Conservation (phyloP, 2,113 vertebrate genomes). For the Callipepla californica region DNA sequence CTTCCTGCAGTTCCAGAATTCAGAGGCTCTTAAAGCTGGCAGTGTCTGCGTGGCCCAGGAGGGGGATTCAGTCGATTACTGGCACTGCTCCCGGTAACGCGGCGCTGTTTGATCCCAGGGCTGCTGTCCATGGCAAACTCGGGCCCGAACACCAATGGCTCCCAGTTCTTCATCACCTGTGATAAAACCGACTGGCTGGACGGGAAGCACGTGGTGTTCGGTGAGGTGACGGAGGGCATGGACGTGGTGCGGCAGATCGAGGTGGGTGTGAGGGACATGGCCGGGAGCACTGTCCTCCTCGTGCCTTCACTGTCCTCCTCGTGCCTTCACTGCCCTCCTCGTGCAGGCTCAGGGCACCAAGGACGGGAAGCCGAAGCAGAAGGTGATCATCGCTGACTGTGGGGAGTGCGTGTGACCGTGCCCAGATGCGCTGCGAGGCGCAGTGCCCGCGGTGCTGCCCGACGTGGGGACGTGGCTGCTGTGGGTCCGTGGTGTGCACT, state of each 20-base stretch:
- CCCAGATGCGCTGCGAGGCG: neutral
- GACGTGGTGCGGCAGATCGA: constrained; percentile 90
- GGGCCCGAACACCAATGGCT: constrained; percentile 89
- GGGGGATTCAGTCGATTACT: neutral
- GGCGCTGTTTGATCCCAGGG: constrained; percentile 55
- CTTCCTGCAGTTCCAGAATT: neutral
- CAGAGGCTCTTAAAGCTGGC: neutral
- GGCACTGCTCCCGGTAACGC: rapidly evolving
- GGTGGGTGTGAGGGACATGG: constrained; percentile 63
- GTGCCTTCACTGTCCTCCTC: too few species aligned
- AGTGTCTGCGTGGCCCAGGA: rapidly evolving
- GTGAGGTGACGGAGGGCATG: constrained; percentile 94
- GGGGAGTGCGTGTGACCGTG: constrained; percentile 87
- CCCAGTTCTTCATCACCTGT: constrained; percentile 95
- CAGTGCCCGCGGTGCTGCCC: too few species aligned
- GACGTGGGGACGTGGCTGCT: too few species aligned
- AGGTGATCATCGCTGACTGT: constrained; percentile 94
- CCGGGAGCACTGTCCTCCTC: too few species aligned
- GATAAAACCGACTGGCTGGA: constrained; percentile 96
- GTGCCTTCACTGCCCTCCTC: too few species aligned
- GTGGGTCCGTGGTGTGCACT: rapidly evolving
- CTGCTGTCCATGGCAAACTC: constrained; percentile 95
- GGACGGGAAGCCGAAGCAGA: constrained; percentile 94
- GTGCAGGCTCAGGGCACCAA: constrained; percentile 92
- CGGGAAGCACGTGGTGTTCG: constrained; percentile 94